phyloP scores from a whole-genome alignment of 2,113 vertebrate species.

The Catharus minimus region DNA sequence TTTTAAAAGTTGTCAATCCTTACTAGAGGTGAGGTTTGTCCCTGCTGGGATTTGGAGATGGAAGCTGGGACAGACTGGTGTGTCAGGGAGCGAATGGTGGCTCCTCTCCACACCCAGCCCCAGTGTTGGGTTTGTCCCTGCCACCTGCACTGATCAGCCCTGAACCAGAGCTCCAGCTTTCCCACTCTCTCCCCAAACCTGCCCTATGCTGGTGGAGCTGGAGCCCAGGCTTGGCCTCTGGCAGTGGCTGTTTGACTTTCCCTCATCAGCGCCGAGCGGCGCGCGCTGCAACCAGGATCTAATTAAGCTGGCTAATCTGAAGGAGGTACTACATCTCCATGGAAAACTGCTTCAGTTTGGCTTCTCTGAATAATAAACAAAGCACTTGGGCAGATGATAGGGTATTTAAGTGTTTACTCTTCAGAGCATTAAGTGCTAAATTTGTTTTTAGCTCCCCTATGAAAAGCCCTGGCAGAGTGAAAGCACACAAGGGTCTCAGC shows the following conservation, averaged over 20 bases:
- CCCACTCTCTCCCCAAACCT: background rate
- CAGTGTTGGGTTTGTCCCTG: background rate
- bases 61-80: background rate
- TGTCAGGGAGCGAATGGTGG: rapidly evolving
- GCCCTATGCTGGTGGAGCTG: background rate
- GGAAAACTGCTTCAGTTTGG: slow-evolving; percentile 68
- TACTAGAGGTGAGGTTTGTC: background rate
- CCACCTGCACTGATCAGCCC: background rate
- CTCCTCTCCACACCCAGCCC: background rate
- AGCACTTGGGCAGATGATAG: slow-evolving; percentile 69
- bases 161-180: background rate
- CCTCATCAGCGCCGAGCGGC: background rate
- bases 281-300: background rate
- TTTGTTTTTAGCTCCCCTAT: slow-evolving; percentile 63
- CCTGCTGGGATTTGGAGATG: background rate
- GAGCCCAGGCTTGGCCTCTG: background rate
- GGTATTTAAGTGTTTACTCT: slow-evolving; percentile 67
- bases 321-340: slow-evolving; percentile 69
- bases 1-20: rapidly evolving
- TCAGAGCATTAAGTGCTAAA: slow-evolving; percentile 65
- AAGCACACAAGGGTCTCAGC: slow-evolving; percentile 45
- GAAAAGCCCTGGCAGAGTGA: slow-evolving; percentile 38
- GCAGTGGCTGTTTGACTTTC: background rate
- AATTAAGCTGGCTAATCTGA: slow-evolving; percentile 54
- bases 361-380: slow-evolving; percentile 71